Conservation (phyloP, 1,140 invertebrate species). For the Mizuhopecten yessoensis region DNA sequence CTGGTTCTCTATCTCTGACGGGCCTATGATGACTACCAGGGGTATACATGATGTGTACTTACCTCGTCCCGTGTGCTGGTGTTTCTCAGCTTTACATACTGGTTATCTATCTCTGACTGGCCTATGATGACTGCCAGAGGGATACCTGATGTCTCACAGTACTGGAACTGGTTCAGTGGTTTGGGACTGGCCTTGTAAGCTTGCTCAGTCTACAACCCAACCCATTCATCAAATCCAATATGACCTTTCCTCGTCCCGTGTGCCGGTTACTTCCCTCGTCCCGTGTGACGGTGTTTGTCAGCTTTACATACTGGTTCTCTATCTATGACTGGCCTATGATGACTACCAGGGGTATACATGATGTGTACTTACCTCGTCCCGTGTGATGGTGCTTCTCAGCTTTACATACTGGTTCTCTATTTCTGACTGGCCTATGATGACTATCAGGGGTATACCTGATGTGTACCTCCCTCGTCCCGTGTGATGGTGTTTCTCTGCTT, state of each 20-base stretch:
- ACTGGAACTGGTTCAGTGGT: constrained; percentile 95
- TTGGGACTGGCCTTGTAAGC: constrained; percentile 98
- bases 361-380: constrained; percentile 87
- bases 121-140: constrained; percentile 96
- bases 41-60: constrained; percentile 89
- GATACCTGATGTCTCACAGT: constrained; percentile 92
- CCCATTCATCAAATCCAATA: too few species aligned
- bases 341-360: constrained; percentile 94
- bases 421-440: constrained; percentile 97
- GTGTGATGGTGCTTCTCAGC: constrained; percentile 83
- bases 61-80: constrained; percentile 89
- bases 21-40: constrained; percentile 94
- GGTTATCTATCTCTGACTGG: constrained; percentile 91
- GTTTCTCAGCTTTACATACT: constrained; percentile 81
- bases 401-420: constrained; percentile 86
- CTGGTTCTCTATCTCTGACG: constrained; percentile 91
- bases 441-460: constrained; percentile 92
- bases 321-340: constrained; percentile 97
- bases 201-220: constrained; percentile 87
- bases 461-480: constrained; percentile 87
- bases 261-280: constrained; percentile 88
- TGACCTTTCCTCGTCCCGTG: too few species aligned
- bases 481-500: constrained; percentile 84
- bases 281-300: constrained; percentile 85
- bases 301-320: constrained; percentile 84